Base-by-base conservation (phyloP, 64 coral and sea anemone genomes). In the Anthopleura sola region DNA sequence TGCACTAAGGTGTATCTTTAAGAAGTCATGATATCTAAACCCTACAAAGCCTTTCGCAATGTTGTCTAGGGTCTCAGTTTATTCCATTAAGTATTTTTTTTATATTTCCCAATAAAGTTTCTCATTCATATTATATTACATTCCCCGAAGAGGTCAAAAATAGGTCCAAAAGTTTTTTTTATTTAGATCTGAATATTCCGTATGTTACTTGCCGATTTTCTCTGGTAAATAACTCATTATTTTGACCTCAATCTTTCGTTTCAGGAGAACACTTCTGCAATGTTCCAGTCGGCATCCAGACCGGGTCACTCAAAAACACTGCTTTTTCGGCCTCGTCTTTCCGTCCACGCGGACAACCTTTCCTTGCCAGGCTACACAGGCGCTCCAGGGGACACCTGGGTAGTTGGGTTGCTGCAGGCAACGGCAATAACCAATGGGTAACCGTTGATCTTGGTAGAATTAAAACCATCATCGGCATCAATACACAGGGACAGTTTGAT, bases 391-490 rank as follows among this genome's bases (percentile, higher is more conserved):
- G 94, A 28, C 55, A 89, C 33, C 81, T 92, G 5, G 94, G 90
- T 47, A 86, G 78, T 1, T 97, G 94, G 94, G 80, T 92, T 15
- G 84, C 94, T 15, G 84, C 74, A 23, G 49, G 83, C 74, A 76
- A 84, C 6, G 90, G 91, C 37, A 92, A 75, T 24, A 83, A 90
- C 58, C 94, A 97, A 51, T 97, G 94, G 94, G 14, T 97, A 14
- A 91, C 82, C 78, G 87, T 92, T 11, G 90, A 97, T 55, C 81
- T 97, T 60, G 87, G 90, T 78, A 51, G 71, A 55, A 23, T 66
- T 28, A 90, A 91, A 84, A 97, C 92, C 23, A 79, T 97, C 47
- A 97, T 89, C 6, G 87, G 90, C 64, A 80, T 97, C 75, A 23
- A 82, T 36, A 92, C 94, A 14, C 94, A 97, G 38, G 94, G 94